Base-by-base conservation (phyloP, 2,888 invertebrate genomes). In the Tinea semifulvella region DNA sequence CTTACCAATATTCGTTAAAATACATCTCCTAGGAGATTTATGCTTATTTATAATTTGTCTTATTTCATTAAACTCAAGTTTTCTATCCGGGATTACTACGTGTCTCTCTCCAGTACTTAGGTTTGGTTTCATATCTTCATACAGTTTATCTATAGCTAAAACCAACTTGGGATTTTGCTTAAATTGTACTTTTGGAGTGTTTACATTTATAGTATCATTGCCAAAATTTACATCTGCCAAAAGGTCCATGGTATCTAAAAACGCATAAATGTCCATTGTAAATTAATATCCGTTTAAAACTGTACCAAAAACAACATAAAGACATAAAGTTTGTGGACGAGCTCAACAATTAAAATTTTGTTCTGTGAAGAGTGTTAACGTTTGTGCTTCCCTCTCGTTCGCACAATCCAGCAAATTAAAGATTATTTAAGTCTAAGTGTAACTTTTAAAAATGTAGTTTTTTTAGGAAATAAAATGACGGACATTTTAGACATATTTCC, bases 151-250 rank as follows among this genome's bases (percentile, higher is more conserved):
- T 50, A 80, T 74, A 26, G 80, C 79, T 38, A 62, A 57, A 13
- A 61, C 63, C 44, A 80, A 53, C 52, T 65, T 71, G 7, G 66
- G 55, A 53, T 77, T 70, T 57, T 76, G 80, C 52, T 63, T 75
- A 49, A 69, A 73, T 46, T 49, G 7, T 18, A 36, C 18, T 10
- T 36, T 36, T 36, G 6, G 36, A 16, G 18, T 8, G 16, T 35
- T 35, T 8, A 35, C 8, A 8, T 35, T 19, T 38, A 17, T 18
- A 10, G 13, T 11, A 11, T 10, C 36, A 10, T 36, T 18, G 36
- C 36, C 2, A 36, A 16, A n/a, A 18, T 5, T 13, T 11, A 11
- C 14, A 17, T 40, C 40, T 13, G 40, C 13, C 13, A 22, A 40
- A 40, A 40, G 22, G 11, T 40, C 40, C 40, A 40, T 40, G 17